These are phyloP conservation scores for Drosophila prostipennis DNA, from an alignment of 2,888 invertebrate genomes.

Conservation along the genomic window DNA sequence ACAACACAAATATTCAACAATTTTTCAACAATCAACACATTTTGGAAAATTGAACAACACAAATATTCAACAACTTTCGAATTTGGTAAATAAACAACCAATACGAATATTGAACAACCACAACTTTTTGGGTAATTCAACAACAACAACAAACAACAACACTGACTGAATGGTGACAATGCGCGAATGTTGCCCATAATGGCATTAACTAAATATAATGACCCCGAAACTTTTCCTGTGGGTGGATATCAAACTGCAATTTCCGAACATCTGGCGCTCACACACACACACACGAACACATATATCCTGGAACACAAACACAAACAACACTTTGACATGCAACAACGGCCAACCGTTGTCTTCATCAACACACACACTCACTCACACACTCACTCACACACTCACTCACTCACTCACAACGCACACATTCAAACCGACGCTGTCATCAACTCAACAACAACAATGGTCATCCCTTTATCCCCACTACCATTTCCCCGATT, in stretches of 20 bases:
- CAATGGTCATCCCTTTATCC: conserved; percentile 42
- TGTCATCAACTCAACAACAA: conserved; percentile 43
- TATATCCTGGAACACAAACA: conserved; percentile 23
- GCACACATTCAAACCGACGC: conserved; percentile 26
- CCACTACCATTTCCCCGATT: conserved; percentile 15
- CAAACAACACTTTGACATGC: conserved; percentile 44
- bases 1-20: background rate
- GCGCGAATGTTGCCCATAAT: conserved; percentile 47
- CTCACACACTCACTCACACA: too few species aligned
- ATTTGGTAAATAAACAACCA: background rate
- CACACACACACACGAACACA: conserved; percentile 14
- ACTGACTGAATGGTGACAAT: conserved; percentile 27
- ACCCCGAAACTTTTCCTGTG: conserved; percentile 31
- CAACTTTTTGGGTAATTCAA: conserved; percentile 2
- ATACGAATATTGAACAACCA: conserved; percentile 4
- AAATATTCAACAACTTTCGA: background rate
- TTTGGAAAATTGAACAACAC: background rate
- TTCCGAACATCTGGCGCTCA: conserved; percentile 51
- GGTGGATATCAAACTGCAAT: conserved; percentile 55
- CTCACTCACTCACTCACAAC: background rate
- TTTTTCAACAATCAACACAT: background rate
- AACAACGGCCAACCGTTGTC: conserved; percentile 49
- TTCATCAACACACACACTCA: conserved; percentile 41
- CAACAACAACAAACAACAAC: conserved; percentile 9
- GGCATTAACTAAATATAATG: conserved; percentile 54